Percentiles rank a stretch among this genome's conserved stretches.
These are phyloP conservation scores for Anthophora plumipes DNA, from an alignment of 2,888 invertebrate species.

Conservation along the genomic window DNA sequence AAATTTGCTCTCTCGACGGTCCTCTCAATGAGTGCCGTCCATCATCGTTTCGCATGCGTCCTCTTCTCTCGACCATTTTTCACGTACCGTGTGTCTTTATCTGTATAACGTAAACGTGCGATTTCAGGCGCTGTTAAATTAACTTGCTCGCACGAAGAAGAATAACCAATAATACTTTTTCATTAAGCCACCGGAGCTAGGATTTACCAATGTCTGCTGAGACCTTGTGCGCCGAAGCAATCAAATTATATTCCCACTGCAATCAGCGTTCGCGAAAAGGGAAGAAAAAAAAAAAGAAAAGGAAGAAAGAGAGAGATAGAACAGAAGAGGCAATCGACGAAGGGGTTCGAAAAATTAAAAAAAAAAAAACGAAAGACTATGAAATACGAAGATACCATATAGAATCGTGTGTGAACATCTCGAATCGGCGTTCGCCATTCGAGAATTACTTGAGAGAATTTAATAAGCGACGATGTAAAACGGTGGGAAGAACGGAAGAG, in stretches of 20 bases:
- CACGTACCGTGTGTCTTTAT: constrained; percentile 37
- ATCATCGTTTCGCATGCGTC: constrained; percentile 47
- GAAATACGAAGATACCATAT: constrained; percentile 25
- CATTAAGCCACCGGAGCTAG: constrained; percentile 75
- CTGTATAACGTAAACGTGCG: constrained; percentile 62
- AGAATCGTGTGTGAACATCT: neutral
- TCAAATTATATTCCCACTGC: constrained; percentile 83
- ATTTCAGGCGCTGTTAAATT: constrained; percentile 64
- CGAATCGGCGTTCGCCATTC: neutral
- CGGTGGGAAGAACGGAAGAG: neutral
- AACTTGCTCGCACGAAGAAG: constrained; percentile 62
- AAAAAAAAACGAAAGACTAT: neutral
- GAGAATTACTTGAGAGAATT: constrained; percentile 16
- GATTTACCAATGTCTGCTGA: constrained; percentile 79
- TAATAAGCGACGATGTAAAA: neutral
- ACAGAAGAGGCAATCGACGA: constrained; percentile 10
- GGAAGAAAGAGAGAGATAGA: constrained; percentile 33
- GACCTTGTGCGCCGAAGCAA: constrained; percentile 76
- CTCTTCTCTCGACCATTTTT: neutral
- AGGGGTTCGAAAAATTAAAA: constrained; percentile 10
- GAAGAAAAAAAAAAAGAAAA: neutral
- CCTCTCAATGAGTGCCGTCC: constrained; percentile 24
- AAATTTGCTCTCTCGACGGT: neutral
- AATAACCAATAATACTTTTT: constrained; percentile 81
- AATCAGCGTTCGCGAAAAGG: constrained; percentile 80